A percentile compares a stretch with the other conserved stretches of the same genome.
These are phyloP conservation scores for Drosophila takahashii DNA, from an alignment of 1,140 invertebrate species.

Conservation along the genomic window DNA sequence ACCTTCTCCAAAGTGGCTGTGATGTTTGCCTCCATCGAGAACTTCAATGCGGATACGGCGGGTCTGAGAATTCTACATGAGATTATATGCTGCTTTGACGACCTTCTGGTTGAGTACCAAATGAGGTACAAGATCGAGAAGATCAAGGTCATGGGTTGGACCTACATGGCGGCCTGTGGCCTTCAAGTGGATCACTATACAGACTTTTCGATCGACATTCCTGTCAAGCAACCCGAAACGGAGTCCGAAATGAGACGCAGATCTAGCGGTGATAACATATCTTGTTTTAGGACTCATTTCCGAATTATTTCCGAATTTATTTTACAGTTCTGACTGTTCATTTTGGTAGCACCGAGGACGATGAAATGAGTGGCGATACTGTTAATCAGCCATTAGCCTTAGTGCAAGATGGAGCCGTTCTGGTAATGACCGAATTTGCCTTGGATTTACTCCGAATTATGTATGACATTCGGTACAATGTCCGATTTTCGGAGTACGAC, in stretches of 20 bases:
- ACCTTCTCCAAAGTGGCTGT: slow-evolving; percentile 92
- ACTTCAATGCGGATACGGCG: slow-evolving; percentile 87
- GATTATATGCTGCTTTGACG: slow-evolving; percentile 95
- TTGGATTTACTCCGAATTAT: slow-evolving; percentile 40
- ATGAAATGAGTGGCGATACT: slow-evolving; percentile 8
- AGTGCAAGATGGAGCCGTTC: slow-evolving; percentile 10
- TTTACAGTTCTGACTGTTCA: neutral
- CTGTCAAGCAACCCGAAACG: neutral
- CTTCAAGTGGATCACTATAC: slow-evolving; percentile 85
- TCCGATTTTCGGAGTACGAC: slow-evolving; percentile 9
- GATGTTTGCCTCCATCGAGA: slow-evolving; percentile 95
- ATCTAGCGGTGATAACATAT: slow-evolving; percentile 6
- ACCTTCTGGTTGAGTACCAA: slow-evolving; percentile 64
- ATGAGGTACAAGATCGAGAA: slow-evolving; percentile 88
- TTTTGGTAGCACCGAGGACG: slow-evolving; percentile 2
- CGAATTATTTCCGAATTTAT: neutral
- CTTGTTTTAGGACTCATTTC: too few relatives aligned
- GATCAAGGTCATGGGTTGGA: slow-evolving; percentile 96
- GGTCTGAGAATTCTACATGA: slow-evolving; percentile 92
- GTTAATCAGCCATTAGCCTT: neutral
- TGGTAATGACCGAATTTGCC: slow-evolving; percentile 43
- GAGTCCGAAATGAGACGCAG: neutral
- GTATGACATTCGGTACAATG: slow-evolving; percentile 20
- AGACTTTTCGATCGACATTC: slow-evolving; percentile 13
- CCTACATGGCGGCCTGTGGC: slow-evolving; percentile 97